A percentile compares a stretch with the other conserved stretches of the same genome.
Evolutionary conservation across 2,888 invertebrate species (phyloP).

Genomic region (Acleris sparsana): DNA sequence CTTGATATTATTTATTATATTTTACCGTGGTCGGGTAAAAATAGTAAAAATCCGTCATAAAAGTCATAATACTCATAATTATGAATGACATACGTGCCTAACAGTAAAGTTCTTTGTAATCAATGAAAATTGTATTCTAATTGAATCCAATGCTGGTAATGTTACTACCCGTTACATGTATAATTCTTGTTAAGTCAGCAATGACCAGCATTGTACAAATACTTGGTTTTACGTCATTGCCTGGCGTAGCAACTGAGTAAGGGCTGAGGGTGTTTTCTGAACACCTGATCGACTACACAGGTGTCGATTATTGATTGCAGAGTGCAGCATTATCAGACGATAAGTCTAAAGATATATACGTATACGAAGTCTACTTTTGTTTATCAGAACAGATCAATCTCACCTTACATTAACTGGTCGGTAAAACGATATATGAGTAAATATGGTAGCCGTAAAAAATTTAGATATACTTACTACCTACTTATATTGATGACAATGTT

Average conservation of each 20-base stretch:
- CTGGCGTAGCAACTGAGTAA: constrained; percentile 20
- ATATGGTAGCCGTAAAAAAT: too few species aligned
- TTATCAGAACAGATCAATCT: too few species aligned
- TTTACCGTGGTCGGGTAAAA: too few species aligned
- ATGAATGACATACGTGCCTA: background rate
- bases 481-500: too few species aligned
- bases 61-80: background rate
- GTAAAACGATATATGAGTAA: too few species aligned
- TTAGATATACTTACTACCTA: too few species aligned
- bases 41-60: constrained; percentile 2
- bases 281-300: constrained; percentile 67
- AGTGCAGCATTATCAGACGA: constrained; percentile 43
- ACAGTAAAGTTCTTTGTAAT: background rate
- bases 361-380: too few species aligned
- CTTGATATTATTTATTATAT: too few species aligned
- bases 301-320: constrained; percentile 49
- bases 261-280: constrained; percentile 46
- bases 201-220: constrained; percentile 41
- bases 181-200: background rate
- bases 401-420: too few species aligned
- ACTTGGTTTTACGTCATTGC: background rate
- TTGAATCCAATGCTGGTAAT: background rate
- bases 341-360: constrained; percentile 44
- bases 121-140: background rate
- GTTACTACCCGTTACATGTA: background rate